phyloP scores from a whole-genome alignment of 53 echinoderm and acorn worm genomes.

The Stichopus horrens region DNA sequence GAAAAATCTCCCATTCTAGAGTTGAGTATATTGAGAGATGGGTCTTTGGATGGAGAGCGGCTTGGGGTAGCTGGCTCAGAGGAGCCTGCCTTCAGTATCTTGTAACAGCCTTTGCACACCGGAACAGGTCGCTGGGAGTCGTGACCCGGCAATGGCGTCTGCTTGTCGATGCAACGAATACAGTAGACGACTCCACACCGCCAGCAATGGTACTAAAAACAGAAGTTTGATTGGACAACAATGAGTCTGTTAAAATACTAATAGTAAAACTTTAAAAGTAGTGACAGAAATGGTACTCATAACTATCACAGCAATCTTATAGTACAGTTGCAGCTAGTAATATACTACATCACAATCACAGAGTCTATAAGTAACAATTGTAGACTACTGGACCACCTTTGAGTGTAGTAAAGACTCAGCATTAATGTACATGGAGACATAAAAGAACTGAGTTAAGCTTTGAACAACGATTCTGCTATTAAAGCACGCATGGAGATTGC shows the following conservation, averaged over 20 bases:
- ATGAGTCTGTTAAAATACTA: not conserved
- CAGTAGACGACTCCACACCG: constrained; percentile 96
- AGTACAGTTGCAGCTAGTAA: too few relatives aligned
- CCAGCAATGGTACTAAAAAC: constrained; percentile 94
- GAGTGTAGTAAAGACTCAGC: too few relatives aligned
- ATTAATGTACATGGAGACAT: too few relatives aligned
- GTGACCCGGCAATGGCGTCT: constrained; percentile 95
- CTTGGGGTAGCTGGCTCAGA: constrained; percentile 77
- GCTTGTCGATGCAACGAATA: constrained; percentile 99
- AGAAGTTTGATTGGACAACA: not conserved
- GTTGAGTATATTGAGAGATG: constrained; percentile 39
- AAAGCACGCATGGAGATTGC: too few relatives aligned
- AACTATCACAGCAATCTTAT: not conserved
- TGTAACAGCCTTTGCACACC: constrained; percentile 95
- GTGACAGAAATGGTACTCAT: not conserved
- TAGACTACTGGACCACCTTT: too few relatives aligned
- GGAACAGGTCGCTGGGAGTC: constrained; percentile 94
- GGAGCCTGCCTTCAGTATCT: constrained; percentile 85
- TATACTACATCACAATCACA: too few relatives aligned
- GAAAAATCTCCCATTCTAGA: constrained; percentile 38
- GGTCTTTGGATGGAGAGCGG: constrained; percentile 68
- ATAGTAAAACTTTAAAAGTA: not conserved
- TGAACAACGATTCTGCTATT: too few relatives aligned
- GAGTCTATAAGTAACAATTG: too few relatives aligned
- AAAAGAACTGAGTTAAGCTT: too few relatives aligned